Conservation (phyloP, 2,888 invertebrate species). For the Heliconius charithonia region DNA sequence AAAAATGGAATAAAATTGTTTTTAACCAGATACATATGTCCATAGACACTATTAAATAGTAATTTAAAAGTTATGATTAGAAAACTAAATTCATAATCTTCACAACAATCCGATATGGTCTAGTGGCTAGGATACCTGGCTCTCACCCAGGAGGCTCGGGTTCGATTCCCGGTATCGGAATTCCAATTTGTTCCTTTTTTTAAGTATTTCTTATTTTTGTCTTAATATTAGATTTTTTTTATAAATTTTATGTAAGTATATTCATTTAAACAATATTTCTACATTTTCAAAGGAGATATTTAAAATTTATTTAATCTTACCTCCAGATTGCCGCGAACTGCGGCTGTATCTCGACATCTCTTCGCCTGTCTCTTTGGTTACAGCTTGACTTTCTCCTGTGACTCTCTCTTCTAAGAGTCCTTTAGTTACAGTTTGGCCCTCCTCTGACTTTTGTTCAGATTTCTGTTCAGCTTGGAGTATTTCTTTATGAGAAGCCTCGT, state of each 20-base stretch:
- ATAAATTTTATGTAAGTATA: not conserved
- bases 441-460: constrained; percentile 35
- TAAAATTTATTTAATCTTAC: constrained; percentile 59
- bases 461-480: constrained; percentile 28
- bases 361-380: constrained; percentile 70
- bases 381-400: constrained; percentile 69
- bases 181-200: constrained; percentile 51
- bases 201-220: not conserved
- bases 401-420: constrained; percentile 40
- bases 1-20: too few relatives aligned
- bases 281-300: not conserved
- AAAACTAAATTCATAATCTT: not conserved
- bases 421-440: constrained; percentile 52
- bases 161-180: constrained; percentile 88
- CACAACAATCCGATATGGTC: constrained; percentile 30
- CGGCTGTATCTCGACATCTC: constrained; percentile 85
- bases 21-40: too few relatives aligned
- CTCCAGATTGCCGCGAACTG: constrained; percentile 86
- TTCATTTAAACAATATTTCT: not conserved
- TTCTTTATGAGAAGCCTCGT: constrained; percentile 23
- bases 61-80: not conserved
- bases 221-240: not conserved
- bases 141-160: constrained; percentile 89
- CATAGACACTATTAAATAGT: too few relatives aligned
- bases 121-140: constrained; percentile 68